These are phyloP conservation scores for Dallia pectoralis DNA, from an alignment of 2,797 vertebrate genomes.

Conservation along the genomic window DNA sequence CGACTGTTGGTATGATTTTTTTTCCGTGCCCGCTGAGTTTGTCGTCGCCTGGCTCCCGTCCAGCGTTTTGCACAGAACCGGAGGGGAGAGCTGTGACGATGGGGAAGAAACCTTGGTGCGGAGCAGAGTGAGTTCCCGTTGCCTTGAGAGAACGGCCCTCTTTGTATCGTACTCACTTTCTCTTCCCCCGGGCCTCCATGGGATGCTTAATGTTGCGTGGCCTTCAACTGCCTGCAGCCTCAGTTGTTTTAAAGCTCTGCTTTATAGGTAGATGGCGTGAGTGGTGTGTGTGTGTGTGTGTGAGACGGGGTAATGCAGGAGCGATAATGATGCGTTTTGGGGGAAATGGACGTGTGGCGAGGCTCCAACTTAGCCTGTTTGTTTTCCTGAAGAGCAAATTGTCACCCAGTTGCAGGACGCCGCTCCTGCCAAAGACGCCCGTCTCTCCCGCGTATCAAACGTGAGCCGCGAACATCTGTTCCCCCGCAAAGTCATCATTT, in stretches of 20 bases:
- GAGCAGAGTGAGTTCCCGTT: neutral
- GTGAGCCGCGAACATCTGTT: slow-evolving; percentile 45
- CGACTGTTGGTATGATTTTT: neutral
- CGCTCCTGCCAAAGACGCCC: slow-evolving; percentile 33
- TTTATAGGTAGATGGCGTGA: slow-evolving; percentile 40
- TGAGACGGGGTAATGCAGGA: neutral
- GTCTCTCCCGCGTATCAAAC: slow-evolving; percentile 25
- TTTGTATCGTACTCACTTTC: neutral
- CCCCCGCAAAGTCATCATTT: slow-evolving; percentile 49
- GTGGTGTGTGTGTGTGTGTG: slow-evolving; percentile 34
- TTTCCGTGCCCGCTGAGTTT: neutral
- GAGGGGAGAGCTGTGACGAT: neutral
- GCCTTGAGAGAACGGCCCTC: slow-evolving; percentile 6
- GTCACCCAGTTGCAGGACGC: slow-evolving; percentile 1
- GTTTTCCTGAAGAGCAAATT: slow-evolving; percentile 27
- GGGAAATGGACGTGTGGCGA: slow-evolving; percentile 21
- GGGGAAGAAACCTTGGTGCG: neutral
- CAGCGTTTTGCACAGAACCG: neutral
- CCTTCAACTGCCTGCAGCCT: slow-evolving; percentile 26
- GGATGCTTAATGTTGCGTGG: slow-evolving; percentile 24
- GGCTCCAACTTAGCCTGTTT: slow-evolving; percentile 40
- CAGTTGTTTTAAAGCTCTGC: slow-evolving; percentile 25
- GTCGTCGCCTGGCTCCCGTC: neutral
- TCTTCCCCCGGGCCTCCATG: slow-evolving; percentile 7
- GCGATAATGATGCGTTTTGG: slow-evolving; percentile 22